phyloP scores from a whole-genome alignment of 1,140 invertebrate species.

The Thalassaphorura encarpata region DNA sequence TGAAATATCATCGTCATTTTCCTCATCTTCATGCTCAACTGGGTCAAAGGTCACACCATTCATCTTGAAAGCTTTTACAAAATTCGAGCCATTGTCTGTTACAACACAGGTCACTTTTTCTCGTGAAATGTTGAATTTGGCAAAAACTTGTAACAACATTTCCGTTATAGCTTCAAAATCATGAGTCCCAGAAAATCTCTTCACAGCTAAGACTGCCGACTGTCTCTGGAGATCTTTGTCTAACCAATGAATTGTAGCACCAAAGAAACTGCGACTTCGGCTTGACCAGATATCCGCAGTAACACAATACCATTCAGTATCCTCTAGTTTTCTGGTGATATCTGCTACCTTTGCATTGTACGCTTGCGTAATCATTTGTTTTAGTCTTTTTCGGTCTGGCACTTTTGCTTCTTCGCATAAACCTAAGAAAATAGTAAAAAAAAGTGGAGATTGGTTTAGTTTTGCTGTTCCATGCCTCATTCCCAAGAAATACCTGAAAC shows the following conservation, averaged over 20 bases:
- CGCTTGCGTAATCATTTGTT: background rate
- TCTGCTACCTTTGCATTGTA: background rate
- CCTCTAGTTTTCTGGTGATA: background rate
- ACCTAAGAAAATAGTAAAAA: too few relatives aligned
- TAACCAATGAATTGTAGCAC: background rate
- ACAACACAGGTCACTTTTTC: background rate
- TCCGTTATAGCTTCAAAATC: background rate
- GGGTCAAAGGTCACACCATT: background rate
- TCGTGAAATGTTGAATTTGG: background rate
- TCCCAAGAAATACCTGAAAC: too few relatives aligned
- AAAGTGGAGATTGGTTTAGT: too few relatives aligned
- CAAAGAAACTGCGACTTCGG: background rate
- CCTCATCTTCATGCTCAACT: background rate
- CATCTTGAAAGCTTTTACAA: slow-evolving; percentile 2
- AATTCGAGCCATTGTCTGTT: slow-evolving; percentile 9
- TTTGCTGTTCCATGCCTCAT: too few relatives aligned
- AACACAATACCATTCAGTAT: background rate
- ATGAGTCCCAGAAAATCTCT: background rate
- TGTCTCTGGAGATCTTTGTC: background rate
- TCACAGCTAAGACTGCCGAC: background rate
- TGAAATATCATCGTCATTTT: too few relatives aligned
- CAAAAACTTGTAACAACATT: background rate
- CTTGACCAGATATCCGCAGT: slow-evolving; percentile 6
- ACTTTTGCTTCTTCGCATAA: background rate
- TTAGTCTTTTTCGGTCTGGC: background rate